Percentiles rank a stretch among this genome's conserved stretches.
phyloP scores from a whole-genome alignment of 2,797 vertebrate species.

The Atherinosoma microstoma region DNA sequence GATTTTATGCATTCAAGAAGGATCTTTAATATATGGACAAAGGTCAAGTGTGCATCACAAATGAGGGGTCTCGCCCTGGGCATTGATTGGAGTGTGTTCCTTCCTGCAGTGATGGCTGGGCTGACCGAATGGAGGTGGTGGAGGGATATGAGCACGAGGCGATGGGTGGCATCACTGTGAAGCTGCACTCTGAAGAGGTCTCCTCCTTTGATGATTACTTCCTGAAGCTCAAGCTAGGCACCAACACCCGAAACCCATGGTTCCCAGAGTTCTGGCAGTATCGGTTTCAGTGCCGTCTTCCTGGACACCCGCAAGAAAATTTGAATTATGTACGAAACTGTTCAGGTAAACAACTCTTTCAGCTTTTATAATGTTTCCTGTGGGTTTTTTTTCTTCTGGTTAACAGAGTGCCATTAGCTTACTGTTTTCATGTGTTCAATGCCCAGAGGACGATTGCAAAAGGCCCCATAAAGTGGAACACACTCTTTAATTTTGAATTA shows the following conservation, averaged over 20 bases:
- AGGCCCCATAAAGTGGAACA: constrained; percentile 61
- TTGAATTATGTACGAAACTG: constrained; percentile 92
- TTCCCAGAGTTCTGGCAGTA: constrained; percentile 99
- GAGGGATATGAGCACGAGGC: constrained; percentile 96
- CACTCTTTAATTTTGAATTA: constrained; percentile 63
- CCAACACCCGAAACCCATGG: constrained; percentile 96
- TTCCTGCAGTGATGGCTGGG: constrained; percentile 92
- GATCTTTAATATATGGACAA: neutral
- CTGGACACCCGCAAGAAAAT: constrained; percentile 92
- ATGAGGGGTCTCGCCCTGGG: neutral
- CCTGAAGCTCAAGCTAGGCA: constrained; percentile 91
- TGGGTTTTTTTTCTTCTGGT: constrained; percentile 29
- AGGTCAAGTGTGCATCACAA: neutral
- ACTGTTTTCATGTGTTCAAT: constrained; percentile 47
- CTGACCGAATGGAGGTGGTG: constrained; percentile 98
- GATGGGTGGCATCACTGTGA: constrained; percentile 95
- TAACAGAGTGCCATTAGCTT: neutral
- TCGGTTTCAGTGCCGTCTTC: constrained; percentile 96
- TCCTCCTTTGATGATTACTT: constrained; percentile 94
- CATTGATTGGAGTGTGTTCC: constrained; percentile 11
- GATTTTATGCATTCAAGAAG: neutral
- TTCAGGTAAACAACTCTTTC: constrained; percentile 85
- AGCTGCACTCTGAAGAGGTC: constrained; percentile 94
- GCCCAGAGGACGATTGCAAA: constrained; percentile 48
- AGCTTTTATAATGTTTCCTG: constrained; percentile 21